Base-by-base conservation (phyloP, 2,113 vertebrate species). In the Hypocryptadius cinnamomeus region DNA sequence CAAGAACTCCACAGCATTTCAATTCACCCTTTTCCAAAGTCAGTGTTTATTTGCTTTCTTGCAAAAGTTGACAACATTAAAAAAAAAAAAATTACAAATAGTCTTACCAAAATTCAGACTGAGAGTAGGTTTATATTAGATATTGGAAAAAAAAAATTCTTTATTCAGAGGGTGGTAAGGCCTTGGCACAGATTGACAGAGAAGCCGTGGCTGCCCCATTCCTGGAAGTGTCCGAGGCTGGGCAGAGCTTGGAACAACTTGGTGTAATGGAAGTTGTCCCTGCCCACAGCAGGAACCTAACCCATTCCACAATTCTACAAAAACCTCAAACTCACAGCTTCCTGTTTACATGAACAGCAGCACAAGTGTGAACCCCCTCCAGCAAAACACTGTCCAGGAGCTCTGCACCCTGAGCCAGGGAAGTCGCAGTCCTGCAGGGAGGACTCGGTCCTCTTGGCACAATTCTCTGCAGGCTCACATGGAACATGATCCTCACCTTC, bases 11-110 rank as follows among this genome's bases (percentile, higher is more conserved):
- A 5, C 5, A 9, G 3, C 7, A 8, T 27, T 8, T 21, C 45
- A 28, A 8, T 11, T 18, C 31, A 5, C 28, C 33, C 54, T 16
- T 42, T 51, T 60, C 33, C 61, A 4, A 25, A 27, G 37, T 4
- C 27, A 18, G 19, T 0, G 0, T 14, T 42, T 45, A 53, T 45
- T 12, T 3, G 35, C 3, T 31, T 63, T 40, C 47, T 53, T 27
- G 15, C 12, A 21, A 16, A 60, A 44, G 19, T 28, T 42, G 4
- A 6, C 17, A 31, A 12, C 14, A 5, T 5, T 37, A 21, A 8
- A 22, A 56, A 45, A 6, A 6, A 2, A 25, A 6, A 1, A 6
- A 3, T 77, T 31, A 45, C 47, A 70, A 35, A 57, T 6, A 27
- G 4, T 33, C 18, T 3, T 19, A 74, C 2, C 16, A 61, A 47